These are phyloP conservation scores for Laterallus jamaicensis DNA, from an alignment of 2,113 vertebrate genomes.

Conservation along the genomic window DNA sequence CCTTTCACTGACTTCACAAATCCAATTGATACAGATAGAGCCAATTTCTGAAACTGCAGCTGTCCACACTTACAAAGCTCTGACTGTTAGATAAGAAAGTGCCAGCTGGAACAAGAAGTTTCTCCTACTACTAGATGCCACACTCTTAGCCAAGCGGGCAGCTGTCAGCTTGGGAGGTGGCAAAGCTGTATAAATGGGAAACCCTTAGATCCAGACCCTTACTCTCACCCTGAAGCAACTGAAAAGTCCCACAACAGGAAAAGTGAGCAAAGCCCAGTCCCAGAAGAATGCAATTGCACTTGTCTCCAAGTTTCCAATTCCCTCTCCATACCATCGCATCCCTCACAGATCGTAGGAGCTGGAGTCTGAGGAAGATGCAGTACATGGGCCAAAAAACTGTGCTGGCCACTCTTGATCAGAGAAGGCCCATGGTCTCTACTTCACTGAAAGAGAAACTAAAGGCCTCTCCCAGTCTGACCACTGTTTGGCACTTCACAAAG, in stretches of 20 bases:
- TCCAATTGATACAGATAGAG: constrained; percentile 80
- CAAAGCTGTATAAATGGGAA: constrained; percentile 64
- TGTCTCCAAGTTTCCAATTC: background rate
- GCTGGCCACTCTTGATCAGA: background rate
- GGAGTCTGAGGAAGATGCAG: background rate
- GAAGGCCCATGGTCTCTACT: background rate
- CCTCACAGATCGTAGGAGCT: background rate
- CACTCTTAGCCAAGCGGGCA: constrained; percentile 82
- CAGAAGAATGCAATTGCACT: background rate
- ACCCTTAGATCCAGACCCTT: constrained; percentile 41
- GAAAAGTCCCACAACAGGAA: background rate
- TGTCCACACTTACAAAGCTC: constrained; percentile 87
- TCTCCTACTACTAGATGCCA: constrained; percentile 83
- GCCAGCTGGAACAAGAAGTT: constrained; percentile 88
- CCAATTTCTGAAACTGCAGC: constrained; percentile 82
- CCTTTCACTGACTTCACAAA: constrained; percentile 82
- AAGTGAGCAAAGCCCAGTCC: background rate
- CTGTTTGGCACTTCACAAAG: background rate
- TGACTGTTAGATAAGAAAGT: constrained; percentile 85
- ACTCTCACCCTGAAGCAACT: background rate
- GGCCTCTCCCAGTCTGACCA: background rate
- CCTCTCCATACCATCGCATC: background rate
- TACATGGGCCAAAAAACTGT: background rate
- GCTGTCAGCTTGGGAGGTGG: constrained; percentile 83
- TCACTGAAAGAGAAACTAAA: background rate